Conservation (phyloP, 1,140 invertebrate species). For the Gerris buenoi region DNA sequence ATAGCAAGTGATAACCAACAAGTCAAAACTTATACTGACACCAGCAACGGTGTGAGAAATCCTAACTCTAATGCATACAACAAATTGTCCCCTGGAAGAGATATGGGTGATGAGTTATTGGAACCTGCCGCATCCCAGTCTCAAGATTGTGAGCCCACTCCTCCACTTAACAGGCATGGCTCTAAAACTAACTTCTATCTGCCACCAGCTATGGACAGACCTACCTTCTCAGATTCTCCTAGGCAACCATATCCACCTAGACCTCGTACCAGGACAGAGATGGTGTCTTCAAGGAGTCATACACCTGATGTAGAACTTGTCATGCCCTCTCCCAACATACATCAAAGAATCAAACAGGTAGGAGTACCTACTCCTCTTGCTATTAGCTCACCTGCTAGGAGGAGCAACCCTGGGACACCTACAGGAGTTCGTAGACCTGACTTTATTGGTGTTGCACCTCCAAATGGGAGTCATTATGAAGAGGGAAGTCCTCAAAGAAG, state of each 20-base stretch:
- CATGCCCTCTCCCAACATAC: conserved; percentile 64
- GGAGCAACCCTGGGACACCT: conserved; percentile 77
- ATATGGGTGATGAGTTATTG: conserved; percentile 61
- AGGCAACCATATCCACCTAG: conserved; percentile 46
- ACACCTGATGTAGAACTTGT: conserved; percentile 46
- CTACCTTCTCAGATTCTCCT: conserved; percentile 36
- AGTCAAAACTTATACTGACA: conserved; percentile 93
- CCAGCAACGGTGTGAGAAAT: conserved; percentile 72
- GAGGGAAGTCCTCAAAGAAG: conserved; percentile 54
- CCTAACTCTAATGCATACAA: conserved; percentile 78
- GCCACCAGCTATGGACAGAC: conserved; percentile 36
- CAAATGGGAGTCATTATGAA: conserved; percentile 34
- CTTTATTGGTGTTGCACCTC: conserved; percentile 53
- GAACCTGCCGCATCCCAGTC: conserved; percentile 74
- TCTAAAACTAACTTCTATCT: conserved; percentile 86
- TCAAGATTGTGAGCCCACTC: conserved; percentile 84
- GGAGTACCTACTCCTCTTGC: conserved; percentile 75
- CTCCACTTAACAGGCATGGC: conserved; percentile 72
- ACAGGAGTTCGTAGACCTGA: conserved; percentile 69
- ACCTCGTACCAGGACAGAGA: conserved; percentile 51
- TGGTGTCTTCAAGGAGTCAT: conserved; percentile 47
- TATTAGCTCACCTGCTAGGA: conserved; percentile 66
- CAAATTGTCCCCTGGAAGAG: conserved; percentile 52
- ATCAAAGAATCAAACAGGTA: conserved; percentile 73
- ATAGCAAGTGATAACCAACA: conserved; percentile 32